Base-by-base conservation (phyloP, 2,113 vertebrate species). In the Lepus timidus region DNA sequence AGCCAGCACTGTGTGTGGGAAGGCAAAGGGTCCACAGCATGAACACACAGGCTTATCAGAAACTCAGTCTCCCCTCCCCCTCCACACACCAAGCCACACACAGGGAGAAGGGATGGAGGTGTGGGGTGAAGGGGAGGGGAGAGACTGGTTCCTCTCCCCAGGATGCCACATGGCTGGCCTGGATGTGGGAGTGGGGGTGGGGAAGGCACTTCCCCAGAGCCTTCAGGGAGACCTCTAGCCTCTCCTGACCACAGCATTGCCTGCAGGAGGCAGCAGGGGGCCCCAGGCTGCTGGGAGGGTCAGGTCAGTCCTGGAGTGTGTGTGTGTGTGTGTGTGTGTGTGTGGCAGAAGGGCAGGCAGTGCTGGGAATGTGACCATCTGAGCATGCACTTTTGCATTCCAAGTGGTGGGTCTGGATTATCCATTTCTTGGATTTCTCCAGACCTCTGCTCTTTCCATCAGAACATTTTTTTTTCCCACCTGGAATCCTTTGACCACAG, bases 391-490 rank as follows among this genome's bases (percentile, higher is more conserved):
- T 76, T 96, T 96, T 44, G 12, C 64, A n/a, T 95, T 93, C 90
- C 95, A 95, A 96, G 55, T 82, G 29, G 33, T 80, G 20, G 9
- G 27, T 92, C 88, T 97, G 96, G 88, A 91, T 95, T 92, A 95
- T 75, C 73, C 81, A 88, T 95, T 95, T 80, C 62, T 88, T 91
- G 65, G 25, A 84, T 95, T 95, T 95, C 81, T 95, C 31, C 19
- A 75, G 81, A 82, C 11, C 58, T 96, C 94, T 97, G 85, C 58
- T 92, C 9, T 23, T 90, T 81, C 58, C 82, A 91, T 90, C 65
- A 95, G 93, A 44, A 31, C 82, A 71, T 87, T 85, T 81, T 64
- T 85, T 81, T 85, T 55, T 58, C 62, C 82, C 29, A 88, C 91
- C 73, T 92, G 73, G 73, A 92, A 95, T 92, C 86, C 85, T 96